Conservation (phyloP, 2,113 vertebrate genomes). For the Oreochromis tanganicae region DNA sequence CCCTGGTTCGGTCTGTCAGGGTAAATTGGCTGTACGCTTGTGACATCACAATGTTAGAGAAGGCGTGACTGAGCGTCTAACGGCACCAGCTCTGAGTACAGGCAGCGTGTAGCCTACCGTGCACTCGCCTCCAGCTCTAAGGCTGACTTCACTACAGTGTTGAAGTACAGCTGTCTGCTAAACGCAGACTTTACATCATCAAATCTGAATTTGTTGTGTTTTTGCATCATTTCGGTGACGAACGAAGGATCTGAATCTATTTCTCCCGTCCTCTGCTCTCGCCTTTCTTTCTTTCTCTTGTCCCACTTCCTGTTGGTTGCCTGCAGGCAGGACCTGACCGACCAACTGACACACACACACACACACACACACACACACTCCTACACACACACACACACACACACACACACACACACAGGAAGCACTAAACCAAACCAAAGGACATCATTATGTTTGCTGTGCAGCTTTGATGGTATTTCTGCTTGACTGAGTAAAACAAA, state of each 20-base stretch:
- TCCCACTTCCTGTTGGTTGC: constrained; percentile 40
- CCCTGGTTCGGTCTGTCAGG: neutral
- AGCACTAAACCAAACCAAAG: neutral
- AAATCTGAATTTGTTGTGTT: neutral
- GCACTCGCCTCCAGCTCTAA: neutral
- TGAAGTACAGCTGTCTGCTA: neutral
- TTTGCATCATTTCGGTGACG: neutral
- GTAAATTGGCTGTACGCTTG: neutral
- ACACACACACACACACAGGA: neutral
- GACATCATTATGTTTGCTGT: neutral
- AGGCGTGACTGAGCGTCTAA: neutral
- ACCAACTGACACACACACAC: neutral
- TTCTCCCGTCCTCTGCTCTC: neutral
- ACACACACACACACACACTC: too few species aligned
- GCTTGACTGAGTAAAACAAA: constrained; percentile 10
- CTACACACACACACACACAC: too few species aligned
- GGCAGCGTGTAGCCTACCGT: neutral
- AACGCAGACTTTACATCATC: neutral
- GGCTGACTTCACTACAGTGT: neutral
- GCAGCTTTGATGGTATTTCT: constrained; percentile 19
- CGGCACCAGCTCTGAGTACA: neutral
- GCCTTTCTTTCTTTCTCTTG: neutral
- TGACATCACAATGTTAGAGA: neutral
- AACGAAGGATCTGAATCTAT: neutral
- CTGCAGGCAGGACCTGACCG: constrained; percentile 22